Evolutionary conservation across 1,140 invertebrate species (phyloP), one percentile per base, ranked within the genome.

Genomic region (Dendroctonus ponderosae): DNA sequence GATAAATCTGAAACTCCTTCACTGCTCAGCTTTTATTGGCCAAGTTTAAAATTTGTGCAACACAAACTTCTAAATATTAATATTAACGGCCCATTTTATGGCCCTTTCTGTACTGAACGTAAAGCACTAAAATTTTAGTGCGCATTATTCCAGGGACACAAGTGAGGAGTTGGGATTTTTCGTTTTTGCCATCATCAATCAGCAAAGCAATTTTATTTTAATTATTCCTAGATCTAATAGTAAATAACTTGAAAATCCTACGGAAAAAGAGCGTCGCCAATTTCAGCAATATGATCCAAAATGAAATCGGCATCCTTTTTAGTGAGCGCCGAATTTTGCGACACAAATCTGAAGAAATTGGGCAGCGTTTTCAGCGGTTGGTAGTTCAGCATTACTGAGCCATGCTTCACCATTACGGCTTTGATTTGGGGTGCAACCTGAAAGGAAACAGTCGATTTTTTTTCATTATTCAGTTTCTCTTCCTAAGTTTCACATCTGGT

Each of bases 321-420:
- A 2, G 75, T 82, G 0, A 85, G 69, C 12, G 79, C 79, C 11
- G 84, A 89, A 63, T 87, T 89, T 72, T 85, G 83, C 5, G 89
- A 81, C 7, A 90, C 87, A 71, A 92, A 85, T 51, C 90, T 80
- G 75, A 92, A 90, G 76, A 91, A 91, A 75, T 92, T 86, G 5
- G 82, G 81, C 63, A 83, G 74, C 9, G 80, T 75, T 71, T 81
- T 82, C 12, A 89, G 71, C 0, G 89, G 88, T 75, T 91, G 87
- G 75, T 91, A 91, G 11, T 80, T 82, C 15, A 92, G 82, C 86
- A 93, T 89, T 43, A 90, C 78, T 5, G 80, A 84, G 14, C 88
- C 90, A 38, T 84, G 78, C 66, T 85, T 79, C 60, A 89, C 85
- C 85, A 92, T 87, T 57, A 79, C 76, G 49, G 85, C 85, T 74